Percentiles rank a stretch among this genome's conserved stretches.
phyloP scores from a whole-genome alignment of 2,797 vertebrate species.

The Phalanger gymnotis region DNA sequence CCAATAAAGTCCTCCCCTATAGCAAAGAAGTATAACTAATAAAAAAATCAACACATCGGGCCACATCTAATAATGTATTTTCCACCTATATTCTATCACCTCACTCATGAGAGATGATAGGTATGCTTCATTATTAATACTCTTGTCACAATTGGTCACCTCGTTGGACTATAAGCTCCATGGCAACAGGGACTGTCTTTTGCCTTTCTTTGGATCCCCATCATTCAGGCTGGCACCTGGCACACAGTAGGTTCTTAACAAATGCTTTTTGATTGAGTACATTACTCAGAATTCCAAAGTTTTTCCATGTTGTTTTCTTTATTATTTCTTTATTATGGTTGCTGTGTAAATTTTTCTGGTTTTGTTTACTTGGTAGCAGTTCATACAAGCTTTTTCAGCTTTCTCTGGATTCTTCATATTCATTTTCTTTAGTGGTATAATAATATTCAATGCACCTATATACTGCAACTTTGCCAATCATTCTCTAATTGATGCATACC shows the following conservation, averaged over 20 bases:
- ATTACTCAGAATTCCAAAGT: background rate
- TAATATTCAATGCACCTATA: background rate
- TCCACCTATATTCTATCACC: background rate
- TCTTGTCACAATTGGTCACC: background rate
- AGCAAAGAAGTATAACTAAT: background rate
- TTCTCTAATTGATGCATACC: background rate
- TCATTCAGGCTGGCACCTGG: background rate
- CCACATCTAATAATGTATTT: background rate
- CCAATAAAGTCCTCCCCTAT: background rate
- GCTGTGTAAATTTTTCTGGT: background rate
- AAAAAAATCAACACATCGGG: background rate
- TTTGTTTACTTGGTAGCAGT: background rate
- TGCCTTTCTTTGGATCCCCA: background rate
- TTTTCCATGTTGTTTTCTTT: background rate
- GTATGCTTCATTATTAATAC: background rate
- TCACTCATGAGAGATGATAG: background rate
- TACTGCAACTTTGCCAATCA: background rate
- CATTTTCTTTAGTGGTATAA: background rate
- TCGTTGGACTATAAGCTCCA: background rate
- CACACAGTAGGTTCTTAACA: background rate
- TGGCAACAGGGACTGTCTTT: background rate
- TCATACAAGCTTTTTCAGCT: background rate
- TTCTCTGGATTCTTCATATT: background rate
- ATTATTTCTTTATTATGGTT: background rate
- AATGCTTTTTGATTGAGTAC: background rate